phyloP scores from a whole-genome alignment of 35 echinoderm and acorn worm genomes.

The Acanthaster planci region DNA sequence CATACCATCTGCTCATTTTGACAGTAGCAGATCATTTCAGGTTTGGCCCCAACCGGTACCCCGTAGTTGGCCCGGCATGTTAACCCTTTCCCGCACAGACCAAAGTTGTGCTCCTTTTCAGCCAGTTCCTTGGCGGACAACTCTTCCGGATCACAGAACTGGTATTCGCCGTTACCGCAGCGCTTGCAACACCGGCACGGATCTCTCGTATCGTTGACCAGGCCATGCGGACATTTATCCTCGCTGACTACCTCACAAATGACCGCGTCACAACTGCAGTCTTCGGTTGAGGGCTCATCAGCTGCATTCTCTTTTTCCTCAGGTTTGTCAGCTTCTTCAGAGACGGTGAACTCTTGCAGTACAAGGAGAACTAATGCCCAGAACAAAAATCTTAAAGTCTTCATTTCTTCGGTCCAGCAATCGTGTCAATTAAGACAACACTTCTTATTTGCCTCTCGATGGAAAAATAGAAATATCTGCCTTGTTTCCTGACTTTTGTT shows the following conservation, averaged over 20 bases:
- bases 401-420: too few relatives aligned
- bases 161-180: constrained; percentile 61
- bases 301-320: background rate
- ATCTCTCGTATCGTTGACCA: constrained; percentile 58
- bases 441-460: too few relatives aligned
- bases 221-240: constrained; percentile 52
- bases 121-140: constrained; percentile 35
- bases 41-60: constrained; percentile 36
- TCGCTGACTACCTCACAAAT: constrained; percentile 30
- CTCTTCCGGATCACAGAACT: constrained; percentile 53
- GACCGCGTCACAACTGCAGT: constrained; percentile 32
- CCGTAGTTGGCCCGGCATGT: constrained; percentile 44
- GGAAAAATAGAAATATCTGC: too few relatives aligned
- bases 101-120: constrained; percentile 39
- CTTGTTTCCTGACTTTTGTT: too few relatives aligned
- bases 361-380: background rate
- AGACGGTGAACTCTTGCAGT: background rate
- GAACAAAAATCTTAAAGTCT: too few relatives aligned
- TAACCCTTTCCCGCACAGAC: constrained; percentile 51
- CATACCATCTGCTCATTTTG: constrained; percentile 55
- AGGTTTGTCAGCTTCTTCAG: background rate
- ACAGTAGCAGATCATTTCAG: constrained; percentile 56
- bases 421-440: too few relatives aligned
- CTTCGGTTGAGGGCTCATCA: background rate
- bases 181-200: constrained; percentile 60